Evolutionary conservation across 2,888 invertebrate species (phyloP), one percentile per base, ranked within the genome.

Genomic region (Phymatocera aterrima): DNA sequence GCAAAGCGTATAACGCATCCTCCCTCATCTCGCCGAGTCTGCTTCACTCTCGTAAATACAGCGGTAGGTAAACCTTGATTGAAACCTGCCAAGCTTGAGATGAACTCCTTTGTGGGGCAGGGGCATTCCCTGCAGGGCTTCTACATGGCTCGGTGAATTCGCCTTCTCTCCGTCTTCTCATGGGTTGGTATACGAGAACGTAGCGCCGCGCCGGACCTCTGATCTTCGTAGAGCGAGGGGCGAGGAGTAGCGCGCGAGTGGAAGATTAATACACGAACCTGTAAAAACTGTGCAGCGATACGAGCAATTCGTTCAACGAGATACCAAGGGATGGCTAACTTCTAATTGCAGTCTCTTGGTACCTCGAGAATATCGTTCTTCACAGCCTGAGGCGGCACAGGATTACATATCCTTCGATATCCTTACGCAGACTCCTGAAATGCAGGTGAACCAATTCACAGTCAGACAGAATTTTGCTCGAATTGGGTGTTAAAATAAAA

Each of bases 21-120:
- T 8, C 6, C 24, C 21, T 8, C 10, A n/a, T 61, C 31, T 31
- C 28, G n/a, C 28, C 6, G 0, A n/a, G 2, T 5, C 61, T 34
- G 31, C 2, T 34, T 34, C 15, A 2, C 34, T 24, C 37, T 10
- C 10, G n/a, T n/a, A n/a, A n/a, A n/a, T n/a, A n/a, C n/a, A n/a
- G n/a, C n/a, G 4, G 57, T 57, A 28, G 31, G 24, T 10, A 51
- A 48, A 72, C 70, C 12, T n/a, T 51, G 72, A 72, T 72, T 72
- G 72, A 72, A 72, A 72, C 72, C 48, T 34, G 31, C 51, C 72
- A 34, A 51, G 51, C 48, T 43, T 31, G 48, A 51, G 72, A 72
- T 72, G 72, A 72, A 72, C 15, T 72, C 51, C 72, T 72, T 51
- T 72, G 72, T 51, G 5, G 43, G 24, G 24, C 18, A 28, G 21